These are phyloP conservation scores for Entelurus aequoreus DNA, from an alignment of 2,113 vertebrate species.

Conservation along the genomic window DNA sequence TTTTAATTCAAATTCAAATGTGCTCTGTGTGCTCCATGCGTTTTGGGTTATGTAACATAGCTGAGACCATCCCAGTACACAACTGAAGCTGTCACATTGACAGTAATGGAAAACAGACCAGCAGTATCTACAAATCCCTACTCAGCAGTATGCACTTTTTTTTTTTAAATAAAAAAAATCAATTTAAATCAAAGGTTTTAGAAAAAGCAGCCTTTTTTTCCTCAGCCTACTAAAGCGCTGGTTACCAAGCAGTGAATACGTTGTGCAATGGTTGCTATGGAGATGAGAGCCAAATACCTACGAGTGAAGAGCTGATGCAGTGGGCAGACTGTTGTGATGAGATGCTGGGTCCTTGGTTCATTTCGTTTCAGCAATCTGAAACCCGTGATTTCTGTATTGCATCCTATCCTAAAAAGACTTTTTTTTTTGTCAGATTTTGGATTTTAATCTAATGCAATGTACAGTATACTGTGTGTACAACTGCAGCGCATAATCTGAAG, in stretches of 20 bases:
- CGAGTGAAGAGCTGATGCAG: slow-evolving; percentile 65
- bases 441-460: not conserved
- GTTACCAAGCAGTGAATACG: slow-evolving; percentile 59
- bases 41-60: slow-evolving; percentile 7
- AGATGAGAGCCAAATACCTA: slow-evolving; percentile 68
- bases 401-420: not conserved
- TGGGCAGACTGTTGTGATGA: slow-evolving; percentile 67
- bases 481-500: not conserved
- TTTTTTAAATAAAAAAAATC: slow-evolving; percentile 19
- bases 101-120: slow-evolving; percentile 22
- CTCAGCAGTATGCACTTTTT: slow-evolving; percentile 29
- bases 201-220: slow-evolving; percentile 51
- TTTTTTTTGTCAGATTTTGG: not conserved
- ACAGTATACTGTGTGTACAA: not conserved
- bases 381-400: not conserved
- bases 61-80: slow-evolving; percentile 16
- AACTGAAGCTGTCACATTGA: slow-evolving; percentile 29
- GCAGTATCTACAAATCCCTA: slow-evolving; percentile 29
- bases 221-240: slow-evolving; percentile 52
- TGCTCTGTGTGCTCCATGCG: not conserved
- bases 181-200: slow-evolving; percentile 16
- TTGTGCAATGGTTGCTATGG: slow-evolving; percentile 70
- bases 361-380: slow-evolving; percentile 19
- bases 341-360: slow-evolving; percentile 48
- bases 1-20: slow-evolving; percentile 18